phyloP scores from a whole-genome alignment of 2,113 vertebrate species.

The Chaetodon trifascialis region DNA sequence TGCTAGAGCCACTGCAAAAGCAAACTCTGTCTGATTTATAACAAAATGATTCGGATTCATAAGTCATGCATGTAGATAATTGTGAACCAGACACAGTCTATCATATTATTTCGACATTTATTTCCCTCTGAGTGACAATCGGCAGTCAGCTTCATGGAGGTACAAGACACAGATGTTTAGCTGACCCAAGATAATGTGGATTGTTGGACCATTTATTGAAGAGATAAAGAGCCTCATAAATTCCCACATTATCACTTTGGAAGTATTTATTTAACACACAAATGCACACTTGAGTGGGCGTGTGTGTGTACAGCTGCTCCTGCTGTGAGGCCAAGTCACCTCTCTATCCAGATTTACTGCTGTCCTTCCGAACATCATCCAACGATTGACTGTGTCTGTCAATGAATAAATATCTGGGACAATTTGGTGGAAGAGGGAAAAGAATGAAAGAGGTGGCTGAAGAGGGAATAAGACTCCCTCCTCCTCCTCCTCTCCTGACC shows the following conservation, averaged over 20 bases:
- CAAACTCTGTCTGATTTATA: neutral
- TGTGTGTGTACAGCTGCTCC: constrained; percentile 27
- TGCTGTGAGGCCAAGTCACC: constrained; percentile 6
- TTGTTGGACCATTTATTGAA: constrained; percentile 36
- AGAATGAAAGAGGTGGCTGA: constrained; percentile 4
- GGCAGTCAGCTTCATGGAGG: constrained; percentile 9
- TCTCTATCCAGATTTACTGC: constrained; percentile 17
- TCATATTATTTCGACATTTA: neutral
- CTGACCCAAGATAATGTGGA: constrained; percentile 24
- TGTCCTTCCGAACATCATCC: constrained; percentile 4
- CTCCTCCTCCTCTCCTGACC: constrained; percentile 21
- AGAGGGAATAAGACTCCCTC: constrained; percentile 26
- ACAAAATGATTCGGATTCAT: too few species aligned
- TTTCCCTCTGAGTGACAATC: neutral
- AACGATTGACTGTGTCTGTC: constrained; percentile 22
- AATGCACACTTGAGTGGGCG: neutral
- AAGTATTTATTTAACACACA: constrained; percentile 35
- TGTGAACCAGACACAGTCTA: neutral
- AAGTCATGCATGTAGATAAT: neutral
- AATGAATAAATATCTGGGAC: constrained; percentile 34
- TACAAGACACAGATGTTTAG: neutral
- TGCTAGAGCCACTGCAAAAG: neutral
- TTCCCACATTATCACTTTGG: constrained; percentile 50
- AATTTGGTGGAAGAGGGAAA: constrained; percentile 36
- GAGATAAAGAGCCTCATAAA: constrained; percentile 54